phyloP scores from a whole-genome alignment of 2,113 vertebrate species.

The Pomatostomus ruficeps region DNA sequence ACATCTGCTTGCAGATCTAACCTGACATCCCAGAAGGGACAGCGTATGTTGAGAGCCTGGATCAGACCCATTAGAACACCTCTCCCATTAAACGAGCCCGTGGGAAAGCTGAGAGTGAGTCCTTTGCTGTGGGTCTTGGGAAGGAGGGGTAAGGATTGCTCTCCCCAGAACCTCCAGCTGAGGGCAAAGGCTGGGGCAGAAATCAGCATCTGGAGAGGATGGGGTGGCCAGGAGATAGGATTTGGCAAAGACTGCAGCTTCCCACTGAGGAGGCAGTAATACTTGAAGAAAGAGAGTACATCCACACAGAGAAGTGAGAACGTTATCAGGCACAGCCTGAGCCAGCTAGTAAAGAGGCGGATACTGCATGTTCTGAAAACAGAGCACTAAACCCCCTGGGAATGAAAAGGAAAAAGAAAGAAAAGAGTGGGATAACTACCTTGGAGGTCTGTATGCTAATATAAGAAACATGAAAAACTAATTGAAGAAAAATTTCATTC shows the following conservation, averaged over 20 bases:
- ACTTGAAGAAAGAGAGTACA: not conserved
- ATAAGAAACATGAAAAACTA: not conserved
- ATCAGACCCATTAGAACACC: not conserved
- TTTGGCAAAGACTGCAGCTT: not conserved
- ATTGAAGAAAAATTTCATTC: not conserved
- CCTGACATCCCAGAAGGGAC: not conserved
- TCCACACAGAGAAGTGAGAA: not conserved
- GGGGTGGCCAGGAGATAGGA: not conserved
- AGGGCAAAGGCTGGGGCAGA: not conserved
- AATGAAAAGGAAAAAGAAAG: not conserved
- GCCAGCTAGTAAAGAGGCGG: not conserved
- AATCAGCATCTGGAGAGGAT: not conserved
- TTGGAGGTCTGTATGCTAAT: not conserved
- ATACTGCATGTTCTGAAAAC: not conserved
- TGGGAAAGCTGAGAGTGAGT: not conserved
- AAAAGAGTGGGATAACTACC: not conserved
- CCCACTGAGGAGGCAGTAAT: not conserved
- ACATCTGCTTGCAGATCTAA: not conserved
- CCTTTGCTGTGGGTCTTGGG: fast-evolving
- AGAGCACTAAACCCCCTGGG: fast-evolving
- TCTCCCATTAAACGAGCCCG: not conserved
- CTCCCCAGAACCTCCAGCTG: not conserved
- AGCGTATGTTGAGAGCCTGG: not conserved
- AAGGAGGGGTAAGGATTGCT: not conserved
- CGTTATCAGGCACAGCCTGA: not conserved